These are phyloP conservation scores for Lophius piscatorius DNA, from an alignment of 2,113 vertebrate genomes.

Conservation along the genomic window DNA sequence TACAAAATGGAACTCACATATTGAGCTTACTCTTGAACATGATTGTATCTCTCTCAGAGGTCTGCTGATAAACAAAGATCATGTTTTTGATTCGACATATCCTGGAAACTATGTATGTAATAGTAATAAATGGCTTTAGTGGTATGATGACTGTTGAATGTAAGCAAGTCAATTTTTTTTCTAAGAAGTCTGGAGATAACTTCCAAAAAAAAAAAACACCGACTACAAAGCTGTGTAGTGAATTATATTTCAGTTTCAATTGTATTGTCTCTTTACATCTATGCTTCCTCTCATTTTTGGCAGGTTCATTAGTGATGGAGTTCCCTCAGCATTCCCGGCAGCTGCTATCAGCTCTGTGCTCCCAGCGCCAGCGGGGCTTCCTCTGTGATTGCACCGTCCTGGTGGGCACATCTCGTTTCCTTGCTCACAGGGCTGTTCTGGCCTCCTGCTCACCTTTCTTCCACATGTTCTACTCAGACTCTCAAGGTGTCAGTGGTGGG, in stretches of 20 bases:
- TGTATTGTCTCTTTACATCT: background rate
- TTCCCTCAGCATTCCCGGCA: slow-evolving; percentile 93
- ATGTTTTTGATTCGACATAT: no score
- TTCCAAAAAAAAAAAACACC: background rate
- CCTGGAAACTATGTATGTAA: no score
- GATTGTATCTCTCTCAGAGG: no score
- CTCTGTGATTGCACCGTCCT: slow-evolving; percentile 92
- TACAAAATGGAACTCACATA: no score
- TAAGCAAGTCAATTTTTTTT: background rate
- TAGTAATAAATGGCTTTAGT: no score
- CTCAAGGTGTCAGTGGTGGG: slow-evolving; percentile 66
- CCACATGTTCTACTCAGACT: slow-evolving; percentile 93
- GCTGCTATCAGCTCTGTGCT: slow-evolving; percentile 86
- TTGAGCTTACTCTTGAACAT: no score
- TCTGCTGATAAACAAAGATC: no score
- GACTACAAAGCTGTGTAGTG: no score
- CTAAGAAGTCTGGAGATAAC: background rate
- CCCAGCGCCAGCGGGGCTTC: slow-evolving; percentile 91
- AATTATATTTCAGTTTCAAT: background rate
- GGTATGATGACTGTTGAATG: no score
- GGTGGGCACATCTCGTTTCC: slow-evolving; percentile 87
- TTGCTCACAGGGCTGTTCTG: slow-evolving; percentile 90
- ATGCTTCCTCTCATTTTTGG: background rate
- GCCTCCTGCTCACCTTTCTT: slow-evolving; percentile 95
- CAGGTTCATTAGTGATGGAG: slow-evolving; percentile 81